Conservation (phyloP, 2,113 vertebrate genomes). For the Hemiscyllium ocellatum region DNA sequence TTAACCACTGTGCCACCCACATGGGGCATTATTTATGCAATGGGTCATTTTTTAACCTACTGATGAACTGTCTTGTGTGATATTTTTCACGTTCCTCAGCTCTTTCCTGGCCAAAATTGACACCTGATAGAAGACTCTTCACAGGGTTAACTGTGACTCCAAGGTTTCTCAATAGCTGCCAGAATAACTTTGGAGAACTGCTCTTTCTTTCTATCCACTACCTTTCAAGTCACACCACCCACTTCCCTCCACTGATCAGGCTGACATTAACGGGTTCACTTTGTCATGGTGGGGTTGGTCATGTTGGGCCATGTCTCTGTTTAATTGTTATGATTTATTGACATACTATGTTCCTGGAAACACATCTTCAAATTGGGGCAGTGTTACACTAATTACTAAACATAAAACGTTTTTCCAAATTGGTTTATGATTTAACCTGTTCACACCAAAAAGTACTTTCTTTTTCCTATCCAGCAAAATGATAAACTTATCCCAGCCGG, state of each 20-base stretch:
- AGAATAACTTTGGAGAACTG: neutral
- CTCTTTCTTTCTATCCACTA: neutral
- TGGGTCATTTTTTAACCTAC: neutral
- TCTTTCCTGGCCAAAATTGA: neutral
- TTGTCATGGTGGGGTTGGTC: neutral
- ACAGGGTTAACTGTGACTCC: neutral
- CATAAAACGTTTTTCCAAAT: neutral
- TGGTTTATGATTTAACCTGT: neutral
- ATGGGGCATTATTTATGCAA: no score
- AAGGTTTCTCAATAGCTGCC: neutral
- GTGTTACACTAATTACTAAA: no score
- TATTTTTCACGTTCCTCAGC: neutral
- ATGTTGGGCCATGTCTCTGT: neutral
- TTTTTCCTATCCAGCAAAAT: conserved; percentile 77
- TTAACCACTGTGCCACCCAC: no score
- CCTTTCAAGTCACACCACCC: neutral
- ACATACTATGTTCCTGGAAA: neutral
- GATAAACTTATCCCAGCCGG: conserved; percentile 89
- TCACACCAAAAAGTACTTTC: conserved; percentile 3
- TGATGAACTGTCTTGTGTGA: neutral
- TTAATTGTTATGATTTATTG: neutral
- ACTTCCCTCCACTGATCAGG: neutral
- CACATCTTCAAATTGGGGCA: neutral
- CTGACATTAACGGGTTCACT: neutral
- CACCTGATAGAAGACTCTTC: neutral